Base-by-base conservation (phyloP, 2,888 invertebrate species). In the Spodoptera exigua region DNA sequence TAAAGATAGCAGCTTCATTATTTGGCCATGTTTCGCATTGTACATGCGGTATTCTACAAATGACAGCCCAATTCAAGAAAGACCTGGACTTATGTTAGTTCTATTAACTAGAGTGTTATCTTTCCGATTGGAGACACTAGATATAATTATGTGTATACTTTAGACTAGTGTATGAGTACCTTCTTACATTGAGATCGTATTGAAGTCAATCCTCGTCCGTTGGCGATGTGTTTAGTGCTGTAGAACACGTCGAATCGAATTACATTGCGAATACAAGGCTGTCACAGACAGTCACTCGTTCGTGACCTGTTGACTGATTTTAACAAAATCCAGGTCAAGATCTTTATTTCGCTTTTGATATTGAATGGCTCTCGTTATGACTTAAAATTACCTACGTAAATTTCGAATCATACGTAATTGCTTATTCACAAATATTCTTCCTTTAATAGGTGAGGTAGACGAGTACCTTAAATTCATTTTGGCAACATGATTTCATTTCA, bases 251-350 rank as follows among this genome's bases (percentile, higher is more conserved):
- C 79, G 84, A 85, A 82, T 83, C 82, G 78, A 83, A 84, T 87
- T 85, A 85, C 86, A 84, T 82, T 84, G 80, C 82, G 77, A 80
- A 82, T 82, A 85, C 92, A 92, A 92, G 92, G 92, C 85, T 92
- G 87, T 88, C 86, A 86, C 88, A 82, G 84, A 82, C 86, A 90
- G 90, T 91, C 92, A 90, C 91, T 92, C 88, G 92, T 90, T 92
- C 93, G 88, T 93, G 92, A 93, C 93, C 93, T 83, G 90, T 86
- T 92, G 91, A 90, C 91, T 92, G 91, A 92, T 91, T 92, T 90
- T 87, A 87, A 87, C 83, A 81, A 83, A 88, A 92, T 88, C 84
- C 87, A 88, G 93, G 93, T 92, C 93, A 93, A 93, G 93, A 92
- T 90, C 92, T 90, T 91, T 89, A 89, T 87, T 89, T 88, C 80